phyloP scores from a whole-genome alignment of 1,140 invertebrate genomes.

The Triops cancriformis region DNA sequence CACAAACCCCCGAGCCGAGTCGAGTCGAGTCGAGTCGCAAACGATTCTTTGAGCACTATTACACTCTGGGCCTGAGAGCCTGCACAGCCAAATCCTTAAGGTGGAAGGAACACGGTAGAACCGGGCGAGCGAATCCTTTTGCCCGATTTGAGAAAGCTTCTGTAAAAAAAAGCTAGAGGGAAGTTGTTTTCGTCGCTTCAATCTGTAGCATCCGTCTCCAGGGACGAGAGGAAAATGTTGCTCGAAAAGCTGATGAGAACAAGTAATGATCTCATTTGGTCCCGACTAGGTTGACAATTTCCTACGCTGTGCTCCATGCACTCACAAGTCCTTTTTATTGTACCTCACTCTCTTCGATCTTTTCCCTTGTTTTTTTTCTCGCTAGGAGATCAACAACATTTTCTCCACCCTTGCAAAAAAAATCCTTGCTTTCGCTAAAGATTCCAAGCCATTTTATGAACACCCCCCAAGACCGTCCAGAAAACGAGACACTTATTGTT shows the following conservation, averaged over 20 bases:
- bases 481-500: not conserved
- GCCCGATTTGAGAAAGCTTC: not conserved
- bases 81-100: not conserved
- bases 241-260: slow-evolving; percentile 9
- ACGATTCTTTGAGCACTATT: slow-evolving; percentile 14
- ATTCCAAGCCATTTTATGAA: not conserved
- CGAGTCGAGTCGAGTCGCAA: not conserved
- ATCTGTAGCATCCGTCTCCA: not conserved
- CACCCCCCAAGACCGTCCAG: not conserved
- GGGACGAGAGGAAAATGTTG: slow-evolving; percentile 9
- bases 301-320: slow-evolving; percentile 8
- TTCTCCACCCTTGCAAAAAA: not conserved
- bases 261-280: slow-evolving; percentile 5
- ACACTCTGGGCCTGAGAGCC: not conserved
- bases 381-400: not conserved
- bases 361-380: not conserved
- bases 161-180: not conserved
- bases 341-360: not conserved
- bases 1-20: not conserved
- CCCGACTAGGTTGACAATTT: slow-evolving; percentile 10
- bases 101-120: not conserved
- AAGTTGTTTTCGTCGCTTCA: slow-evolving; percentile 13
- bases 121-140: not conserved
- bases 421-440: not conserved
- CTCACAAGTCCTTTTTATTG: not conserved